Evolutionary conservation across 2,888 invertebrate species (phyloP), one percentile per base, ranked within the genome.

Genomic region (Phanerotoma sp.): DNA sequence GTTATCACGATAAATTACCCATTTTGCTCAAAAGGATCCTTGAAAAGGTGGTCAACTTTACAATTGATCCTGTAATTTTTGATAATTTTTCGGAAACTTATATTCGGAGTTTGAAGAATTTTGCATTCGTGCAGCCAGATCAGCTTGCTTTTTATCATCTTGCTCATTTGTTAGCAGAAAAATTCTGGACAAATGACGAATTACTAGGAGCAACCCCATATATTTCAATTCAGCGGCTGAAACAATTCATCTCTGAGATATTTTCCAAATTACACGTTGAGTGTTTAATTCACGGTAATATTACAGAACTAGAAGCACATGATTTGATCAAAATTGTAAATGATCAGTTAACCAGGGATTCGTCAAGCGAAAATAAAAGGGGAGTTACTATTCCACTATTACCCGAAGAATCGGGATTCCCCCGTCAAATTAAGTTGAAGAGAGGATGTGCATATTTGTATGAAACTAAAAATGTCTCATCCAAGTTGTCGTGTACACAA

Each of bases 101-200:
- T 71, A 83, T 89, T 7, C 80, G 97, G 51, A 81, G 82, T 11
- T 75, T 98, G 67, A 91, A 87, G 77, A 98, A 98, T 78, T 96
- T 96, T 73, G 86, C 88, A 52, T 89, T 93, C 0, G 96, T 96
- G 64, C 96, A 96, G 70, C 97, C 98, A 0, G 91, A 91, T 70
- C 83, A 85, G 65, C 93, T 93, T 73, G 91, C 94, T 0, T 85
- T 91, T 10, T 95, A 95, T 78, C 93, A 94, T 75, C 84, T 91
- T 58, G 86, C 91, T 0, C 80, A 91, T n/a, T 81, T 95, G 40
- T 78, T 95, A 46, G 84, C 89, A 0, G 95, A 96, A 70, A 83
- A 89, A 63, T 86, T 88, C 3, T 98, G 97, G 96, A 89, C 90
- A 0, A 90, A 94, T 68, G 86, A 88, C 46, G 95, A 98, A 73